phyloP scores from a whole-genome alignment of 2,888 invertebrate genomes.

The Hirtodrosophila alboralis region DNA sequence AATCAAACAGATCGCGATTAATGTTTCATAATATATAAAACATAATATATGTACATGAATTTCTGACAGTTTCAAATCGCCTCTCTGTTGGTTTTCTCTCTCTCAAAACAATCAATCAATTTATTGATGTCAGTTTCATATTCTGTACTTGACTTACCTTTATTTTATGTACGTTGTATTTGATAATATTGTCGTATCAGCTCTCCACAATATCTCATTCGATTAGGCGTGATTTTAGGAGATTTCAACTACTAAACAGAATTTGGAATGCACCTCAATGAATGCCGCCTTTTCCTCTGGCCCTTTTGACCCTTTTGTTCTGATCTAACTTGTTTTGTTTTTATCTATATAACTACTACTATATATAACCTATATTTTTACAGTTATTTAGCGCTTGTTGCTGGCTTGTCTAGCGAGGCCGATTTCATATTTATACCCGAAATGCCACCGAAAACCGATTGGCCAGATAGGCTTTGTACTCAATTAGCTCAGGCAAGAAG shows the following conservation, averaged over 20 bases:
- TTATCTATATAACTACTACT: constrained; percentile 33
- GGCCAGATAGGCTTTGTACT: constrained; percentile 90
- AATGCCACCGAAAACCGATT: constrained; percentile 91
- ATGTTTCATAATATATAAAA: constrained; percentile 35
- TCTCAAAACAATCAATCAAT: not conserved
- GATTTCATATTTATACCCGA: constrained; percentile 96
- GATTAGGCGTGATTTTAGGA: too few relatives aligned
- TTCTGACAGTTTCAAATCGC: constrained; percentile 11
- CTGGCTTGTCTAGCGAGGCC: constrained; percentile 92
- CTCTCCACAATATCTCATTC: too few relatives aligned
- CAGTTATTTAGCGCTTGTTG: constrained; percentile 94
- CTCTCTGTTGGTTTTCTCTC: constrained; percentile 5
- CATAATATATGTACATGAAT: constrained; percentile 7
- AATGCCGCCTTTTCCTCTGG: not conserved
- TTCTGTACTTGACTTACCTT: too few relatives aligned
- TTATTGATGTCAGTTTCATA: too few relatives aligned
- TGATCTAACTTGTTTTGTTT: constrained; percentile 14
- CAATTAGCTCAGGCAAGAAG: constrained; percentile 88
- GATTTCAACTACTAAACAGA: too few relatives aligned
- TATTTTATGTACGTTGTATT: too few relatives aligned
- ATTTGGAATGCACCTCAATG: not conserved
- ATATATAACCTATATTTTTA: constrained; percentile 71
- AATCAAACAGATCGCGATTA: constrained; percentile 83
- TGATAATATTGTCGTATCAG: too few relatives aligned
- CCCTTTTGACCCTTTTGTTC: not conserved